Conservation (phyloP, 2,113 vertebrate species). For the Hippocampus zosterae region DNA sequence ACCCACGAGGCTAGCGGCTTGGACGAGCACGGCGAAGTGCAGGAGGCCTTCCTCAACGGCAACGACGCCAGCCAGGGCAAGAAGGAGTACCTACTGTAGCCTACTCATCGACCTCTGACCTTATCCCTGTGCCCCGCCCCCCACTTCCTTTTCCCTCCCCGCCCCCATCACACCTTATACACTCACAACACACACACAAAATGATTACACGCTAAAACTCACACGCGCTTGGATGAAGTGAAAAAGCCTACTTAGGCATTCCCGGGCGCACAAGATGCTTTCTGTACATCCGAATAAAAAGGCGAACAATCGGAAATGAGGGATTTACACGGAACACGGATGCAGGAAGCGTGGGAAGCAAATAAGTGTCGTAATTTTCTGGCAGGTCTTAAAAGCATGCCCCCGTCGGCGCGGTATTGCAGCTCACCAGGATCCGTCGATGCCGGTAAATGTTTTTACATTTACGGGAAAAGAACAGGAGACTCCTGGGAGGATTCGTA, state of each 20-base stretch:
- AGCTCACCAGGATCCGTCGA: constrained; percentile 31
- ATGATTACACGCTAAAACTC: constrained; percentile 21
- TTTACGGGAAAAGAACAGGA: neutral
- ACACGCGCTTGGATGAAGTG: constrained; percentile 37
- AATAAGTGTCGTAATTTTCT: constrained; percentile 59
- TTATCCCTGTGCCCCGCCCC: constrained; percentile 38
- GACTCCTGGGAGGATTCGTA: constrained; percentile 36
- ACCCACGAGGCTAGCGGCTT: constrained; percentile 90
- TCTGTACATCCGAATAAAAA: constrained; percentile 23
- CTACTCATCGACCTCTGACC: constrained; percentile 42
- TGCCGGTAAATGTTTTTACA: constrained; percentile 42
- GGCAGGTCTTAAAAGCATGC: constrained; percentile 43
- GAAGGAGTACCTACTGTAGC: constrained; percentile 93
- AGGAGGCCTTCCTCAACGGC: constrained; percentile 90
- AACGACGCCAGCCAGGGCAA: constrained; percentile 87
- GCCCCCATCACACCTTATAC: constrained; percentile 43
- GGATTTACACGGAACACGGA: constrained; percentile 37
- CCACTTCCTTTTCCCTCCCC: constrained; percentile 34
- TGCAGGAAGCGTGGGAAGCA: constrained; percentile 42
- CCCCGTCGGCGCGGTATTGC: neutral
- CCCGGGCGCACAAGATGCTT: constrained; percentile 56
- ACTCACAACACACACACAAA: constrained; percentile 18
- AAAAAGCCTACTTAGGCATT: constrained; percentile 50
- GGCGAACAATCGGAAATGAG: neutral
- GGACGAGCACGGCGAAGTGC: constrained; percentile 89